Conservation (phyloP, 1,140 invertebrate genomes). For the Drosophila sproati region DNA sequence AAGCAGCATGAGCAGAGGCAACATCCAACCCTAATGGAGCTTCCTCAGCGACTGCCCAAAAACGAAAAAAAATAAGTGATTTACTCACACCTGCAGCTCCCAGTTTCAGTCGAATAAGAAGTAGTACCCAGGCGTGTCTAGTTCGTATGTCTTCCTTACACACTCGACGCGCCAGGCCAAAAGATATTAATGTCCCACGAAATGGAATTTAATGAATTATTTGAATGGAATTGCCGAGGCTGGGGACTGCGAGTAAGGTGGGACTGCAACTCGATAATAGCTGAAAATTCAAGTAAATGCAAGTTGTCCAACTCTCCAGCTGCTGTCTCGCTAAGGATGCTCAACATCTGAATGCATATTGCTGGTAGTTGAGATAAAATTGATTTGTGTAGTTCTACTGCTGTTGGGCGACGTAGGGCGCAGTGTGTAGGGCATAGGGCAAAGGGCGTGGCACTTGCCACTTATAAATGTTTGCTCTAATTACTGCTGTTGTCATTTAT, state of each 20-base stretch:
- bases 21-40: constrained; percentile 3
- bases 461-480: constrained; percentile 45
- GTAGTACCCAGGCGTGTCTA: constrained; percentile 35
- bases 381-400: constrained; percentile 74
- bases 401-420: background rate
- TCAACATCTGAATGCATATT: constrained; percentile 73
- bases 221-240: constrained; percentile 75
- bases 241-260: constrained; percentile 14
- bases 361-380: constrained; percentile 78
- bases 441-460: background rate
- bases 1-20: constrained; percentile 39
- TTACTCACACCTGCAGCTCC: constrained; percentile 72
- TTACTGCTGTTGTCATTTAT: constrained; percentile 46
- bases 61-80: constrained; percentile 63
- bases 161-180: constrained; percentile 67
- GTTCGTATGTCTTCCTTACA: constrained; percentile 82
- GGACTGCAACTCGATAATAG: constrained; percentile 75
- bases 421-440: background rate
- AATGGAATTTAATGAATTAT: constrained; percentile 84
- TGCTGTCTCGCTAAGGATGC: constrained; percentile 8
- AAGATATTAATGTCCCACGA: constrained; percentile 81
- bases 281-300: constrained; percentile 73
- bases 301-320: constrained; percentile 6
- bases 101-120: constrained; percentile 4
- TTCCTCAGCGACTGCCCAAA: constrained; percentile 13